Percentiles rank a stretch among this genome's conserved stretches.
phyloP scores from a whole-genome alignment of 2,797 vertebrate genomes.

The Nothura maculosa region DNA sequence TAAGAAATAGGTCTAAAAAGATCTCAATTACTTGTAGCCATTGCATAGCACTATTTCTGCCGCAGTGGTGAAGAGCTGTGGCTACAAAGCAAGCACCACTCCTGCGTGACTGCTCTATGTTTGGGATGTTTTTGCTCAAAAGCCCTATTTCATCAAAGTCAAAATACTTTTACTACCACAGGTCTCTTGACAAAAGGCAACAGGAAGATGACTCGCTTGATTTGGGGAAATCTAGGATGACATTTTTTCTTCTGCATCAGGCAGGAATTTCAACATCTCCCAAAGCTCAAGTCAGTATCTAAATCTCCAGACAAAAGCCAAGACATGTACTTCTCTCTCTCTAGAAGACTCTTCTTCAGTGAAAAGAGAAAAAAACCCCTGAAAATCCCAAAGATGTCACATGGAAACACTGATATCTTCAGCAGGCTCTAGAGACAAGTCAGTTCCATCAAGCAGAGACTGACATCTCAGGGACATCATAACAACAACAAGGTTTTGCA shows the following conservation, averaged over 20 bases:
- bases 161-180: constrained; percentile 23
- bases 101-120: not conserved
- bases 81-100: constrained; percentile 3
- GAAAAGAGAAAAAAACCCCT: no score
- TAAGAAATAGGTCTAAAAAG: not conserved
- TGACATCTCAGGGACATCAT: constrained; percentile 27
- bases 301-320: constrained; percentile 30
- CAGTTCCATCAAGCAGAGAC: not conserved
- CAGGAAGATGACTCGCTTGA: constrained; percentile 24
- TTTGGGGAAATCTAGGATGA: constrained; percentile 33
- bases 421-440: constrained; percentile 21
- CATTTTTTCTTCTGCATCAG: constrained; percentile 14
- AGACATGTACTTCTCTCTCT: not conserved
- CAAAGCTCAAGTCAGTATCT: constrained; percentile 41
- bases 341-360: not conserved
- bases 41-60: not conserved
- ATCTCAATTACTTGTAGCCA: not conserved
- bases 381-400: not conserved
- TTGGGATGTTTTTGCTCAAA: constrained; percentile 22
- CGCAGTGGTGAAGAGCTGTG: not conserved
- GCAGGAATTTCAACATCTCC: constrained; percentile 25
- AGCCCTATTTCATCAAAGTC: constrained; percentile 7
- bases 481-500: constrained; percentile 48
- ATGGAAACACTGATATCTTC: constrained; percentile 13
- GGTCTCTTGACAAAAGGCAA: constrained; percentile 25